Conservation (phyloP, 2,797 vertebrate genomes). For the Adrianichthys oophorus region DNA sequence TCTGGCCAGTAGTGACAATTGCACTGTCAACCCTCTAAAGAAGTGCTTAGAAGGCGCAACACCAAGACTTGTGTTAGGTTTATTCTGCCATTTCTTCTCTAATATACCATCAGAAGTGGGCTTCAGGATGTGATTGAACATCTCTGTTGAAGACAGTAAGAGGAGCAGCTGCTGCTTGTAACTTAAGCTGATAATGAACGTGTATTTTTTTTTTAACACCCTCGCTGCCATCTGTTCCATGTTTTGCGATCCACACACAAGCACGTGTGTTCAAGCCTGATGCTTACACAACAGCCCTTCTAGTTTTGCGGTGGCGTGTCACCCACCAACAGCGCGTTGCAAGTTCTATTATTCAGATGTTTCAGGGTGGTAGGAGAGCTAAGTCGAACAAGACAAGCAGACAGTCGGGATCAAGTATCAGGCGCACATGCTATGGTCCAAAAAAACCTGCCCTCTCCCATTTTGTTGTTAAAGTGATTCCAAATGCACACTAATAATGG, state of each 20-base stretch:
- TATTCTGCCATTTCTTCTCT: constrained; percentile 5
- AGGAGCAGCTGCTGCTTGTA: constrained; percentile 63
- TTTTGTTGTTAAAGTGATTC: neutral
- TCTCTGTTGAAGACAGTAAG: constrained; percentile 38
- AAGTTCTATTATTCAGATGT: constrained; percentile 63
- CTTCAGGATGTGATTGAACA: constrained; percentile 34
- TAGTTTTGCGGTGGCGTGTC: constrained; percentile 39
- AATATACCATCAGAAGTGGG: constrained; percentile 4
- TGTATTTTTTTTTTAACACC: constrained; percentile 70
- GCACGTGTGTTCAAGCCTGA: constrained; percentile 58
- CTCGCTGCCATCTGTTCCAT: constrained; percentile 71
- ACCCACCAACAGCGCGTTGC: constrained; percentile 36
- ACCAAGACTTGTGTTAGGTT: constrained; percentile 8
- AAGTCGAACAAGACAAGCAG: constrained; percentile 20
- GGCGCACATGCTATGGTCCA: constrained; percentile 28
- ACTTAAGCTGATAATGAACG: constrained; percentile 65
- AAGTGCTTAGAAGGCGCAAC: constrained; percentile 25
- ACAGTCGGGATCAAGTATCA: constrained; percentile 33
- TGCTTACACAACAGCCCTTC: constrained; percentile 66
- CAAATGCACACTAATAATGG: constrained; percentile 3
- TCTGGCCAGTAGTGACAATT: constrained; percentile 27
- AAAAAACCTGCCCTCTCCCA: neutral
- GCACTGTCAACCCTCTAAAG: constrained; percentile 16
- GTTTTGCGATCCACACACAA: constrained; percentile 63
- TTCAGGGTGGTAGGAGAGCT: neutral